Evolutionary conservation across 30 jellyfish, hydroid and myxozoan genomes (phyloP).

Genomic region (Clytia hemisphaerica): DNA sequence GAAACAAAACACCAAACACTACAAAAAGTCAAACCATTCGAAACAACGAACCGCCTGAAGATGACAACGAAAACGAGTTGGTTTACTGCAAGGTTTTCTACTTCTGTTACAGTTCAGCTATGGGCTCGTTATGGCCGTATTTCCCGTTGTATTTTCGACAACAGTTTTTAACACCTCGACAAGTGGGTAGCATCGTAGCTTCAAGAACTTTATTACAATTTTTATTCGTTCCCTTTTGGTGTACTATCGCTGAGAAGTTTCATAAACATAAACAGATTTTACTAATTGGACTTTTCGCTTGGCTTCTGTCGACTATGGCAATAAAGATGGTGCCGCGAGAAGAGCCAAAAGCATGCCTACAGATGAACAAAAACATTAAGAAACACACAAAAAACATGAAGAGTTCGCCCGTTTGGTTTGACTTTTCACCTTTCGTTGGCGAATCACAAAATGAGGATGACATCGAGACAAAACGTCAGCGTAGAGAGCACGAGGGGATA

Average conservation of each 20-base stretch:
- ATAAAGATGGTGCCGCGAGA: conserved; percentile 72
- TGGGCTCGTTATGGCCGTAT: conserved; percentile 93
- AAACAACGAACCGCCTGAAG: too few relatives aligned
- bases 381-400: background rate
- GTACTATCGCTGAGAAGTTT: conserved; percentile 74
- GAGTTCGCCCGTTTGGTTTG: too few relatives aligned
- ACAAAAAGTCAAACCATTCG: too few relatives aligned
- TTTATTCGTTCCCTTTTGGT: conserved; percentile 87
- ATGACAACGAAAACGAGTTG: too few relatives aligned
- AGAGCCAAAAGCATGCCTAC: conserved; percentile 85
- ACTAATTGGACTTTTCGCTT: conserved; percentile 48
- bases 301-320: conserved; percentile 80
- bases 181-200: conserved; percentile 89
- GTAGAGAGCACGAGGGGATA: conserved; percentile 18
- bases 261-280: conserved; percentile 52
- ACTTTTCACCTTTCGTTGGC: conserved; percentile 17
- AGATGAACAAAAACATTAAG: conserved; percentile 24
- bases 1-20: too few relatives aligned
- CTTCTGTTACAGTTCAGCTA: conserved; percentile 75
- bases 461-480: background rate
- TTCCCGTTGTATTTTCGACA: conserved; percentile 83
- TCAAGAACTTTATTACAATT: conserved; percentile 71
- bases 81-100: conserved; percentile 61
- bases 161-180: conserved; percentile 78
- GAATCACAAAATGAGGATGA: background rate